A percentile compares a stretch with the other conserved stretches of the same genome.
These are phyloP conservation scores for Aphis gossypii DNA, from an alignment of 1,140 invertebrate genomes.

Conservation along the genomic window DNA sequence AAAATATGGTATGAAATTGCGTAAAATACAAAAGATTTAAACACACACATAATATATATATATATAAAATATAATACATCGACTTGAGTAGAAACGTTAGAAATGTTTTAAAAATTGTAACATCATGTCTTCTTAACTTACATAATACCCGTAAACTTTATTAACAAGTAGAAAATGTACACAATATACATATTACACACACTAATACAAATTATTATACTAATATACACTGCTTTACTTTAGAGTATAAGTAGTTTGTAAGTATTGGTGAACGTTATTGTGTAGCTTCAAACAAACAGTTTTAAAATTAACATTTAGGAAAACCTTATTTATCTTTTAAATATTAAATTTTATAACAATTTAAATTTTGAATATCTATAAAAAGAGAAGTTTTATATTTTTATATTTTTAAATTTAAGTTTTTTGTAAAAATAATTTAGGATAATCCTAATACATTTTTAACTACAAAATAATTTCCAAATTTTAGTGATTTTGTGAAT, in stretches of 20 bases:
- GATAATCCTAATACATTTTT: too few relatives aligned
- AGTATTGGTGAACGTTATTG: background rate
- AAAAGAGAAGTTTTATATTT: too few relatives aligned
- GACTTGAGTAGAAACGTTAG: background rate
- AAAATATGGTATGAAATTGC: background rate
- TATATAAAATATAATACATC: background rate
- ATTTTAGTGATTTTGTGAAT: too few relatives aligned
- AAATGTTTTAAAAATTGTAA: background rate
- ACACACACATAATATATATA: background rate
- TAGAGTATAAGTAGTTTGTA: background rate
- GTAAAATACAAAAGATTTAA: background rate
- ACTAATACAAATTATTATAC: background rate
- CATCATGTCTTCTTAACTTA: background rate
- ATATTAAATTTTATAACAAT: too few relatives aligned
- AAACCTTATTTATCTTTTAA: background rate
- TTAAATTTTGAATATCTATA: too few relatives aligned
- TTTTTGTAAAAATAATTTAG: too few relatives aligned
- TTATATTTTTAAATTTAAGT: too few relatives aligned
- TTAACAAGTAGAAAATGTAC: background rate
- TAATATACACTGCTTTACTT: background rate
- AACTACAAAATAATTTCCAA: too few relatives aligned
- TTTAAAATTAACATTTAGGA: background rate
- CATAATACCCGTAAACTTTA: conserved; percentile 4
- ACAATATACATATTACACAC: background rate
- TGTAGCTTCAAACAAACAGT: background rate